These are phyloP conservation scores for Momotus momota DNA, from an alignment of 2,797 vertebrate genomes.

Conservation along the genomic window DNA sequence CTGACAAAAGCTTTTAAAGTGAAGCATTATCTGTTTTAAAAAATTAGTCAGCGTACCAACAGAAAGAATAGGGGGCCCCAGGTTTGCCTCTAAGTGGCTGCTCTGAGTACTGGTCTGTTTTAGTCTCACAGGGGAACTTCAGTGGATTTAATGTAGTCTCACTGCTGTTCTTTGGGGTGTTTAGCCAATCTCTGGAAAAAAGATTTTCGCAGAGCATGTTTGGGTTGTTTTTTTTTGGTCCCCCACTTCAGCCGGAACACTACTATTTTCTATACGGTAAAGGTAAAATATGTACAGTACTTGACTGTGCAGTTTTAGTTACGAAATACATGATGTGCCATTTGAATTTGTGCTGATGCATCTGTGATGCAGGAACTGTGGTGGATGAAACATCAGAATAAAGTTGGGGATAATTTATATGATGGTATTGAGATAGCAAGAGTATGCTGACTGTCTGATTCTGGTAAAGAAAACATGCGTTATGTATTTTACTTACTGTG, in stretches of 20 bases:
- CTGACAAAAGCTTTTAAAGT: constrained; percentile 3
- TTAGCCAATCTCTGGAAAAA: background rate
- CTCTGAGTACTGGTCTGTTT: background rate
- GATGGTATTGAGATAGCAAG: background rate
- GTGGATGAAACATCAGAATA: background rate
- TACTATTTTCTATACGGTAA: background rate
- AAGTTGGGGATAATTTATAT: background rate
- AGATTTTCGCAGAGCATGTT: background rate
- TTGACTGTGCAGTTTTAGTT: background rate
- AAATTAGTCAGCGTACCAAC: background rate
- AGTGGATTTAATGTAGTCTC: background rate
- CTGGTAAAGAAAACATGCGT: background rate
- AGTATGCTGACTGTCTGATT: background rate
- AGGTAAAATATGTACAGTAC: background rate
- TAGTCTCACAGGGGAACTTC: background rate
- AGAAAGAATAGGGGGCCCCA: background rate
- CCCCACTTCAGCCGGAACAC: background rate
- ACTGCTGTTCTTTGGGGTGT: background rate
- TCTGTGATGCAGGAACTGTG: background rate
- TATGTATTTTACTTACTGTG: background rate
- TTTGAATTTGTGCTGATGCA: background rate
- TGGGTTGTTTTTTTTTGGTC: background rate
- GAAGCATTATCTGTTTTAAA: background rate
- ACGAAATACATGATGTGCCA: rapidly evolving
- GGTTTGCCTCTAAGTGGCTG: background rate